Percentiles rank a stretch among this genome's conserved stretches.
Evolutionary conservation across 2,888 invertebrate genomes (phyloP).

Genomic region (Ectemnius cavifrons): DNA sequence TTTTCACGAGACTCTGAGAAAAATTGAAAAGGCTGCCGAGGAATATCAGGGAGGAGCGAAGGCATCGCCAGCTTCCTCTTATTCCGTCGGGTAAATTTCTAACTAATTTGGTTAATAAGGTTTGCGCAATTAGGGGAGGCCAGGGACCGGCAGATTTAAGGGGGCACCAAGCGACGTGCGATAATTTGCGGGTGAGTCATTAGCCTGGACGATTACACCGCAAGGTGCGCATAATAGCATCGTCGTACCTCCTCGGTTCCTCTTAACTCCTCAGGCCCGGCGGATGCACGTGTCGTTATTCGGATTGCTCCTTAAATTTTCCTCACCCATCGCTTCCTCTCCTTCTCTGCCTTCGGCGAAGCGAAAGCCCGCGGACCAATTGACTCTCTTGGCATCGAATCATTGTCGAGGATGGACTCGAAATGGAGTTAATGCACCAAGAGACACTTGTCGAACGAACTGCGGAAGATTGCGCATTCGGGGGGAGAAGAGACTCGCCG

Average conservation of each 20-base stretch:
- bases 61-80: neutral
- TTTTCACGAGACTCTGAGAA: no score
- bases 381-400: slow-evolving; percentile 6
- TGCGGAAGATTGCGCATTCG: no score
- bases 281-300: slow-evolving; percentile 26
- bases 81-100: slow-evolving; percentile 36
- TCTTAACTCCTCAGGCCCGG: slow-evolving; percentile 44
- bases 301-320: slow-evolving; percentile 46
- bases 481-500: no score
- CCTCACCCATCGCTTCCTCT: slow-evolving; percentile 22
- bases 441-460: neutral
- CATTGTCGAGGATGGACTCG: neutral
- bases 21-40: neutral
- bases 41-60: neutral
- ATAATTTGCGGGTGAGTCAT: slow-evolving; percentile 64
- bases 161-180: slow-evolving; percentile 50
- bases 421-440: slow-evolving; percentile 2
- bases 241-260: slow-evolving; percentile 48
- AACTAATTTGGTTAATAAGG: slow-evolving; percentile 56
- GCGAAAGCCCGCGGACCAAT: neutral
- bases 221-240: slow-evolving; percentile 56
- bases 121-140: slow-evolving; percentile 52
- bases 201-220: slow-evolving; percentile 58
- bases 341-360: slow-evolving; percentile 14
- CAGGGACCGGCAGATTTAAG: slow-evolving; percentile 53